Evolutionary conservation across 2,797 vertebrate genomes (phyloP), one percentile per base, ranked within the genome.

Genomic region (Melanotaenia nigrans): DNA sequence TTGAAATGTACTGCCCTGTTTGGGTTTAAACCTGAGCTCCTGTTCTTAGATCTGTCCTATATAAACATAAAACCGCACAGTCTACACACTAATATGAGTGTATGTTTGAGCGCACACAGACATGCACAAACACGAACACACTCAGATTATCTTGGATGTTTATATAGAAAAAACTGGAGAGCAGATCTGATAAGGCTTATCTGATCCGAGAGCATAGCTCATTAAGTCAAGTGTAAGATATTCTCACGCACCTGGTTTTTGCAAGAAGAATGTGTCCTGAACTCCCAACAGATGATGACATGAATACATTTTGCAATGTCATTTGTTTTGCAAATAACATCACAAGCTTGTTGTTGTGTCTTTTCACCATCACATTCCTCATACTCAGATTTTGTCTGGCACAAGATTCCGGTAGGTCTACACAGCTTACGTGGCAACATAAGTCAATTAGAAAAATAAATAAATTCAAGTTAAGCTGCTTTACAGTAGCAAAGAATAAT

Each of bases 111-210:
- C 28, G 54, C 54, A 62, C 42, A 65, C 14, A 64, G 60, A 71
- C 67, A 65, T 65, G 65, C 59, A 51, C 67, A 73, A 12, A 61
- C 58, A 30, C 60, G 71, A 66, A 72, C 56, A 74, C 63, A 65
- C 65, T 68, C 67, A 83, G 85, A 85, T 87, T 85, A 88, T 81
- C 83, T 84, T 80, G 83, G 65, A 84, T 92, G 90, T 91, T 92
- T 95, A 95, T 90, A 93, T 91, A 94, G 82, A 90, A 45, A 85
- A 36, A 85, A 94, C 93, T 86, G 73, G 78, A 94, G 94, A 80
- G 70, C 54, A 59, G 85, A 91, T 94, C 89, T 84, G 93, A 94
- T 91, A 88, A 81, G 75, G 57, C 85, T 92, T 94, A 96, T 96
- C 94, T 94, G 91, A 92, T 93, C 87, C 10, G 84, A 87, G 91